phyloP scores from a whole-genome alignment of 2,797 vertebrate genomes.

The Leucoraja ocellata region DNA sequence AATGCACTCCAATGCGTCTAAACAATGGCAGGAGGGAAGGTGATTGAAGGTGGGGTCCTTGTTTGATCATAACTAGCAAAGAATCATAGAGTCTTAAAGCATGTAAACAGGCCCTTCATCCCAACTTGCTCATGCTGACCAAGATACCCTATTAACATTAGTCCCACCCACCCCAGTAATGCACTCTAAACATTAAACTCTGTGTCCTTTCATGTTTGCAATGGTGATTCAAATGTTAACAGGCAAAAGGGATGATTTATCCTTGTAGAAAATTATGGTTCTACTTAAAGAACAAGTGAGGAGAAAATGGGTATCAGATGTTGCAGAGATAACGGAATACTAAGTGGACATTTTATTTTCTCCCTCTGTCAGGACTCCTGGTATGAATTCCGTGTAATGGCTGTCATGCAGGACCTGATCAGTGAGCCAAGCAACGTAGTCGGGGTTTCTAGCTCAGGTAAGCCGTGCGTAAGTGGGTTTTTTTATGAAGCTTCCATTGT shows the following conservation, averaged over 20 bases:
- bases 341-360: neutral
- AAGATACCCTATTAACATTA: no score
- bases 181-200: neutral
- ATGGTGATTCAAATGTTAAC: neutral
- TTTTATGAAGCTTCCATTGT: neutral
- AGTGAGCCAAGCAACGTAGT: conserved; percentile 98
- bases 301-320: neutral
- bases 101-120: no score
- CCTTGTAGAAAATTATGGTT: neutral
- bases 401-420: conserved; percentile 97
- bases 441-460: conserved; percentile 96
- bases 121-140: no score
- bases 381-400: conserved; percentile 96
- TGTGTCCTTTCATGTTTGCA: neutral
- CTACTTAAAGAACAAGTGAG: neutral
- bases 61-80: neutral
- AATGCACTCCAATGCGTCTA: neutral
- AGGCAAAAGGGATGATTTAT: neutral
- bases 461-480: conserved; percentile 9
- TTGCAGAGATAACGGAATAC: neutral
- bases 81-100: no score
- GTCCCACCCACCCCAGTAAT: no score
- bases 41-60: neutral
- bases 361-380: conserved; percentile 77
- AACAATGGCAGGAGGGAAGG: neutral